Evolutionary conservation across 2,888 invertebrate species (phyloP), one percentile per base, ranked within the genome.

Genomic region (Caenorhabditis imperialis): DNA sequence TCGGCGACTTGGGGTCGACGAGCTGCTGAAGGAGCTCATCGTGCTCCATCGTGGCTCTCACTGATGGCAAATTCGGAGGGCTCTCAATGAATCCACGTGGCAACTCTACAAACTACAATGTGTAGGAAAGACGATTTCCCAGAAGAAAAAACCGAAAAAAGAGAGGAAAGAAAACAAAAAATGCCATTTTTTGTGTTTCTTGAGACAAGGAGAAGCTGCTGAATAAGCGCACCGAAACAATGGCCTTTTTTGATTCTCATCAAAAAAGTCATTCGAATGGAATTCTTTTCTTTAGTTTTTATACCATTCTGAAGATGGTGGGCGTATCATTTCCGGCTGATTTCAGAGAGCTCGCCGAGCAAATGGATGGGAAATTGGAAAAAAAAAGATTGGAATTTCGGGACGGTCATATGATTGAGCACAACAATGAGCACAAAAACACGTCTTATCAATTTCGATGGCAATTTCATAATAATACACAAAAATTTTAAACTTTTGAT

Each of bases 1-100:
- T 72, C 12, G 81, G 79, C 16, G 82, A 80, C 16, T 75, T 78
- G 3, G 85, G 78, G 65, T 88, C 85, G 53, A 87, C 74, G 70
- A 87, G 63, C 51, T 82, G 77, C 37, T 63, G 61, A 48, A 81
- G 81, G 57, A 87, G 69, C 50, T 70, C 75, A 33, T 79, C 73
- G 30, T 67, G 67, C 47, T 74, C 77, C 77, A 75, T 78, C 20
- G n/a, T 54, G n/a, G n/a, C n/a, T 44, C 20, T 16, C 47, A 20
- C 44, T 42, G 42, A 54, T 54, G 40, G 40, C n/a, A 42, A 40
- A 48, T 40, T 40, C 18, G 18, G 18, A 16, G 5, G 40, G 18
- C n/a, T n/a, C n/a, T n/a, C n/a, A n/a, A n/a, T n/a, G n/a, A n/a
- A n/a, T n/a, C n/a, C 12, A n/a, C 7, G 23, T 23, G 20, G 8